Percentiles rank a stretch among this genome's conserved stretches.
These are phyloP conservation scores for Siphamia tubifer DNA, from an alignment of 2,113 vertebrate genomes.

Conservation along the genomic window DNA sequence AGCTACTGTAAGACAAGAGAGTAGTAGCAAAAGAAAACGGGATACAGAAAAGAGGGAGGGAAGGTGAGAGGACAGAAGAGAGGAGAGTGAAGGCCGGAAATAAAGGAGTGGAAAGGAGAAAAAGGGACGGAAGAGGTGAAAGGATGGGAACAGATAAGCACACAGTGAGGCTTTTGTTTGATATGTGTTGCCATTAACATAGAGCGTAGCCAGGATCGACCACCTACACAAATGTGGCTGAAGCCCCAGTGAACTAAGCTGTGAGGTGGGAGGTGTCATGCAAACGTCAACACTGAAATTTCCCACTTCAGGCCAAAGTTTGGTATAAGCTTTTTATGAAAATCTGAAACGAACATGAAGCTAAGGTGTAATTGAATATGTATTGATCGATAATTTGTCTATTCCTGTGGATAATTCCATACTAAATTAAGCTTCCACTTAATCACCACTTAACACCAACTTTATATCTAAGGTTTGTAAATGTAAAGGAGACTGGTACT, in stretches of 20 bases:
- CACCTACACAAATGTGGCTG: slow-evolving; percentile 52
- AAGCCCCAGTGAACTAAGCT: slow-evolving; percentile 7
- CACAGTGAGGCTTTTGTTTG: slow-evolving; percentile 65
- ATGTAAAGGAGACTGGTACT: not conserved
- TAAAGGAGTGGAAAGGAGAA: slow-evolving; percentile 31
- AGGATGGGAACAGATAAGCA: slow-evolving; percentile 41
- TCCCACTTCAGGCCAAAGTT: not conserved
- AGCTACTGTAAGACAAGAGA: slow-evolving; percentile 23
- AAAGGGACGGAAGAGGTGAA: not conserved
- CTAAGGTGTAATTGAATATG: not conserved
- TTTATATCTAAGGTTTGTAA: too few species aligned
- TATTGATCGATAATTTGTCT: not conserved
- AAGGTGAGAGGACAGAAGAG: slow-evolving; percentile 37
- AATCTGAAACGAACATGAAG: not conserved
- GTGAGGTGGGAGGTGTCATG: slow-evolving; percentile 4
- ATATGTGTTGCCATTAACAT: slow-evolving; percentile 20
- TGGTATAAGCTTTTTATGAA: not conserved
- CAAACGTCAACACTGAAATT: slow-evolving; percentile 1
- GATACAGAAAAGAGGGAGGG: not conserved
- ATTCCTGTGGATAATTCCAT: not conserved
- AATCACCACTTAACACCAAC: not conserved
- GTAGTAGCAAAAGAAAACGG: slow-evolving; percentile 7
- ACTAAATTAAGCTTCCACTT: not conserved
- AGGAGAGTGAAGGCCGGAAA: slow-evolving; percentile 28
- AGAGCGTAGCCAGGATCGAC: slow-evolving; percentile 7